Base-by-base conservation (phyloP, 2,113 vertebrate genomes). In the Pangasianodon hypophthalmus region DNA sequence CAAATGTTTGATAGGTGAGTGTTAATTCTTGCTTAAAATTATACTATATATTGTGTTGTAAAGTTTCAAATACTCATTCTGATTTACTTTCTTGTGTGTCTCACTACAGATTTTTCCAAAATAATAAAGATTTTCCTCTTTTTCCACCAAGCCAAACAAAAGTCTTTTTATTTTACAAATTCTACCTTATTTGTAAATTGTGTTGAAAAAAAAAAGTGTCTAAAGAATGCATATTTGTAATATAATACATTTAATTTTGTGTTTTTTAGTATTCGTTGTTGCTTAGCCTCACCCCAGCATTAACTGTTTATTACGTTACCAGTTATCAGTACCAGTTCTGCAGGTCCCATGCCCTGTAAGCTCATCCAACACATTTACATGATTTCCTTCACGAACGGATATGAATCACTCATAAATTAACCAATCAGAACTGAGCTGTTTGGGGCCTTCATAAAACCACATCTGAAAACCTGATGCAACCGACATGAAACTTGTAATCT, bases 291-390 rank as follows among this genome's bases (percentile, higher is more conserved):
- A 81, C 48, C 48, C 26, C 26, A 81, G 60, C 60, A 52, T 32
- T 85, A 18, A 3, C 44, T 48, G 13, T 48, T 46, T 46, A 0
- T 64, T 16, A 26, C 29, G 29, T 10, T 32, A 62, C 9, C 32
- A 84, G 37, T 85, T 24, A 69, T 69, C 26, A 85, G 24, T 86
- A 69, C 62, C 16, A n/a, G 84, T 69, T 86, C 26, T 32, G 44
- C 84, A 52, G 64, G 64, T 86, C 44, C 46, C 29, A 71, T 26
- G 29, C 26, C 84, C 58, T 46, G 32, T 84, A 85, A 19, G 29
- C 77, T 52, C 48, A 80, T 26, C 10, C 48, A 79, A 79, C 41
- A 48, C 75, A 29, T 71, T 26, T 56, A 46, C 60, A 16, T 75
- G 10, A 79, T 46, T 79, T 48, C 50, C 77, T 14, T 80, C 10